phyloP scores from a whole-genome alignment of 2,888 invertebrate species.

The Pristionchus mayeri region DNA sequence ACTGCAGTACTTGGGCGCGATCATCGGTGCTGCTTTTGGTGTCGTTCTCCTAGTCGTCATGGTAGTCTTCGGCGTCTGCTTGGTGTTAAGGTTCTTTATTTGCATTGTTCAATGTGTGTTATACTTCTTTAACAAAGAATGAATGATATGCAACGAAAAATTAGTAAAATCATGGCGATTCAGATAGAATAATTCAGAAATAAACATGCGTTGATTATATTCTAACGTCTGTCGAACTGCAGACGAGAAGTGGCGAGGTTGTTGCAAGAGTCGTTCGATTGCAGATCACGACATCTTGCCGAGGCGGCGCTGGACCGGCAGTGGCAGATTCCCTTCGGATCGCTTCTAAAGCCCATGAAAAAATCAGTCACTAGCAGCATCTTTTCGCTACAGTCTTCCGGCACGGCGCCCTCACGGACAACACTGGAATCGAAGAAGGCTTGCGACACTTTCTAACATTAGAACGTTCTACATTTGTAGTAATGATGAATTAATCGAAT shows the following conservation, averaged over 20 bases:
- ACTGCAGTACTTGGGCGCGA: conserved; percentile 9
- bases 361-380: background rate
- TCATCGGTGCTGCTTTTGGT: background rate
- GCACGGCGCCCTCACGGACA: background rate
- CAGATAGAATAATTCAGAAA: too few species aligned
- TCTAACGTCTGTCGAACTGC: too few species aligned
- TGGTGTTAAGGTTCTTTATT: background rate
- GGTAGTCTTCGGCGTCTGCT: background rate
- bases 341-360: conserved; percentile 8
- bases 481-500: background rate
- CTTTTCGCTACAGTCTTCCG: conserved; percentile 35
- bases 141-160: background rate
- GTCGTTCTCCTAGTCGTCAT: background rate
- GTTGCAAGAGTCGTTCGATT: background rate
- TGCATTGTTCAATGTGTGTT: background rate
- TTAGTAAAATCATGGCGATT: too few species aligned
- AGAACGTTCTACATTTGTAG: background rate
- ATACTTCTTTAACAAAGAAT: too few species aligned
- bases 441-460: too few species aligned
- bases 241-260: too few species aligned
- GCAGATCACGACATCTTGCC: background rate
- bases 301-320: background rate
- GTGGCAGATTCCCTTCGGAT: conserved; percentile 32
- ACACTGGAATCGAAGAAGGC: conserved; percentile 48
- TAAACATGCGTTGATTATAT: too few species aligned